Conservation (phyloP, 2,113 vertebrate genomes). For the Rostratula benghalensis region DNA sequence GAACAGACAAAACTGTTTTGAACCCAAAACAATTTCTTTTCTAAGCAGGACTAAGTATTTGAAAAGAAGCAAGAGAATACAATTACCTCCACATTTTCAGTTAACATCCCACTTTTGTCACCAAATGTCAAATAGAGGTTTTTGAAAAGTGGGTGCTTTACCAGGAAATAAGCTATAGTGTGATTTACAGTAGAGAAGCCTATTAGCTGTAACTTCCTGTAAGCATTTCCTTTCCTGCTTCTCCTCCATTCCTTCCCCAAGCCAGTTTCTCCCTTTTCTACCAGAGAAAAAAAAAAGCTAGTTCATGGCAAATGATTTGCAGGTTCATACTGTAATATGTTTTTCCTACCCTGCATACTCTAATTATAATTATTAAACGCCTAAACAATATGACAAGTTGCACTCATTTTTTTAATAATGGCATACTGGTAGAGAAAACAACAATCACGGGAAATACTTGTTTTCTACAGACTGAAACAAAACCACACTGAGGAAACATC, state of each 20-base stretch:
- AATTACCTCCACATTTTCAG: slow-evolving; percentile 45
- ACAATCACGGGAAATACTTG: slow-evolving; percentile 19
- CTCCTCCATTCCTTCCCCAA: neutral
- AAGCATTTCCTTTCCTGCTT: slow-evolving; percentile 14
- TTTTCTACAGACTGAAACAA: neutral
- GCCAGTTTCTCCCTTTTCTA: neutral
- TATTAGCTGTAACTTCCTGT: slow-evolving; percentile 25
- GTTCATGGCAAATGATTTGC: neutral
- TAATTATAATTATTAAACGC: neutral
- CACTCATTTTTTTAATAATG: neutral
- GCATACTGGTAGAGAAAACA: neutral
- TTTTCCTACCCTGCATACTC: neutral
- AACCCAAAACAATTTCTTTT: neutral
- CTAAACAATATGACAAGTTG: neutral
- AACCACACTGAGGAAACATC: neutral
- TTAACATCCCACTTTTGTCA: neutral
- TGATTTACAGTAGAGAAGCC: neutral
- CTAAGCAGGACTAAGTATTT: neutral
- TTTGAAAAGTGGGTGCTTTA: neutral
- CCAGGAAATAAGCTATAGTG: slow-evolving; percentile 23
- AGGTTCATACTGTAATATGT: neutral
- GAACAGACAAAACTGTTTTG: neutral
- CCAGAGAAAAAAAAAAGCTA: neutral
- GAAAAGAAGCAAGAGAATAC: neutral
- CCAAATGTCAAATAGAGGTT: neutral